Percentiles rank a stretch among this genome's conserved stretches.
Conservation (phyloP, 1,140 invertebrate genomes). For the Hestina assimilis region DNA sequence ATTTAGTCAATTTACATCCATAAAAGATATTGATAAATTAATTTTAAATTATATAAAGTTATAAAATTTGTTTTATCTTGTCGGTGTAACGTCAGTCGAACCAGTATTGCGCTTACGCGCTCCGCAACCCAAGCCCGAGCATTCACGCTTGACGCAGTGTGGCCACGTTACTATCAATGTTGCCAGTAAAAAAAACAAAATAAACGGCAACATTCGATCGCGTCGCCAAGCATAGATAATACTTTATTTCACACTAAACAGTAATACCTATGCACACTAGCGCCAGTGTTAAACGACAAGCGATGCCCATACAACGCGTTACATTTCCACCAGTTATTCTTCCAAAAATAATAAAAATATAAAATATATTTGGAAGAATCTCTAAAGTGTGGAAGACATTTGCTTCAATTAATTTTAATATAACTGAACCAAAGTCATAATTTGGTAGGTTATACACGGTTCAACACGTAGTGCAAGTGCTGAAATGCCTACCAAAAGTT, state of each 20-base stretch:
- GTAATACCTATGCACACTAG: slow-evolving; percentile 41
- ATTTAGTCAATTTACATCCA: slow-evolving; percentile 24
- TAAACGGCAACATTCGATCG: slow-evolving; percentile 24
- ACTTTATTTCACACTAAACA: slow-evolving; percentile 32
- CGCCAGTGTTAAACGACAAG: slow-evolving; percentile 75
- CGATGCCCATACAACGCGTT: slow-evolving; percentile 73
- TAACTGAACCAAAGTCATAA: slow-evolving; percentile 34
- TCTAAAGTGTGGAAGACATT: slow-evolving; percentile 21
- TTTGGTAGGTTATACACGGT: slow-evolving; percentile 58
- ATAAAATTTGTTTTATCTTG: neutral
- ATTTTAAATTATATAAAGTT: neutral
- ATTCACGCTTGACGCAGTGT: slow-evolving; percentile 73
- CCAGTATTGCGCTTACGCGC: slow-evolving; percentile 39
- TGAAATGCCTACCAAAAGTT: slow-evolving; percentile 66
- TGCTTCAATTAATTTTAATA: slow-evolving; percentile 19
- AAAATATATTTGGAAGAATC: slow-evolving; percentile 11
- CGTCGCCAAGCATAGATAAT: slow-evolving; percentile 33
- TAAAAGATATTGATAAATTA: neutral
- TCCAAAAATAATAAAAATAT: slow-evolving; percentile 20
- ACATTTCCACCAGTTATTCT: slow-evolving; percentile 37
- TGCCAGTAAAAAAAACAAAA: slow-evolving; percentile 23
- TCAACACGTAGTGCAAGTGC: slow-evolving; percentile 55
- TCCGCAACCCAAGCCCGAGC: slow-evolving; percentile 74
- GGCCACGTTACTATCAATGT: slow-evolving; percentile 31
- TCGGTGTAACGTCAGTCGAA: slow-evolving; percentile 18